Conservation (phyloP, 2,113 vertebrate genomes). For the Mus pahari region DNA sequence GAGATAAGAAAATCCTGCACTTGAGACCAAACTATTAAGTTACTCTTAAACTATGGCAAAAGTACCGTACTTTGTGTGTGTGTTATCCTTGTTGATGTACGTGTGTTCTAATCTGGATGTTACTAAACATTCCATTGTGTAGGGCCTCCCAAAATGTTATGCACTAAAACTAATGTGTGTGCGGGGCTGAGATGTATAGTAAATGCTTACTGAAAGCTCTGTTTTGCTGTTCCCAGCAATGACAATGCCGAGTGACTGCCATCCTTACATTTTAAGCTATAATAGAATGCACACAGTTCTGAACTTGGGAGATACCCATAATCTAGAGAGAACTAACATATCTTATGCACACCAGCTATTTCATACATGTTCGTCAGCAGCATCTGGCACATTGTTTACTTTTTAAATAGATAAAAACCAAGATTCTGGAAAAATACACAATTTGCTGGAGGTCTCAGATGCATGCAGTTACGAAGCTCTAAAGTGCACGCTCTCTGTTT, state of each 20-base stretch:
- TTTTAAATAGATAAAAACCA: constrained; percentile 27
- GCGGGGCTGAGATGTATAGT: background rate
- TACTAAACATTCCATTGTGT: constrained; percentile 46
- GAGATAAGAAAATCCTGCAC: constrained; percentile 26
- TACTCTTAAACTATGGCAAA: constrained; percentile 55
- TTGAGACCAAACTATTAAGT: constrained; percentile 45
- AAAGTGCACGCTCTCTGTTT: background rate
- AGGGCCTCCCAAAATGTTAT: constrained; percentile 24
- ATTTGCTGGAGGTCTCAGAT: constrained; percentile 24
- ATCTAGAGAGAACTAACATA: background rate
- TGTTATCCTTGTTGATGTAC: constrained; percentile 50
- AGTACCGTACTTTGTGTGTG: background rate
- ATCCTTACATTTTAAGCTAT: background rate
- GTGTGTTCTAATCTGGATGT: constrained; percentile 57
- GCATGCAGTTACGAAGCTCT: background rate
- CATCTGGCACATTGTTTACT: constrained; percentile 2
- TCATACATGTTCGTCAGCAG: constrained; percentile 28
- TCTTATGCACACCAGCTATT: background rate
- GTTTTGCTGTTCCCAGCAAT: background rate
- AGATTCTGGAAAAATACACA: constrained; percentile 24
- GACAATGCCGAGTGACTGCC: background rate
- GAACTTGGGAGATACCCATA: background rate
- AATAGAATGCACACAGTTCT: background rate
- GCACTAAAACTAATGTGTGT: constrained; percentile 1
- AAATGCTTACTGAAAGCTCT: background rate